Percentiles rank a stretch among this genome's conserved stretches.
Evolutionary conservation across 1,140 invertebrate species (phyloP).

Genomic region (Trypoxylus dichotomus): DNA sequence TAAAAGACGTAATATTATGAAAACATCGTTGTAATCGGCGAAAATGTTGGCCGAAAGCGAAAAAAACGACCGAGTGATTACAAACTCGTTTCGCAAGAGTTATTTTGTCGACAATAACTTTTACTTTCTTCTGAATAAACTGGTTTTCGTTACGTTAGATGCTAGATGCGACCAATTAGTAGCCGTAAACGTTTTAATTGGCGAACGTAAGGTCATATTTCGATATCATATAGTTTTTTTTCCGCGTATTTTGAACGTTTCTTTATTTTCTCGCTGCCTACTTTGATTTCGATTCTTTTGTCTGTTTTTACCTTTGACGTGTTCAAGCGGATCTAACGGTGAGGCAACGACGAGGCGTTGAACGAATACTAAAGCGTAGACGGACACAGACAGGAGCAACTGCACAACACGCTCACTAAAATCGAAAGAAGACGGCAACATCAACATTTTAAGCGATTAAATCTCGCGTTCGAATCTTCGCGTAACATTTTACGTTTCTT

Average conservation of each 20-base stretch:
- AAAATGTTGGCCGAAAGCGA: too few relatives aligned
- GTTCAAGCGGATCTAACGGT: conserved; percentile 15
- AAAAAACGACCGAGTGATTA: background rate
- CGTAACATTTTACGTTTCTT: background rate
- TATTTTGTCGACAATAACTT: background rate
- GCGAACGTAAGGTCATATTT: background rate
- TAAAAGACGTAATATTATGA: too few relatives aligned
- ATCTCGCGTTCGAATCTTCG: background rate
- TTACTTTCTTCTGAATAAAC: background rate
- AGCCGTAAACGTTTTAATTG: too few relatives aligned
- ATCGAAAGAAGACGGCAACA: too few relatives aligned
- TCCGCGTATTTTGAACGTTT: too few relatives aligned
- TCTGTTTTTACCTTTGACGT: conserved; percentile 11
- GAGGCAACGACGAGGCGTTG: background rate
- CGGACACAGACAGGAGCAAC: conserved; percentile 3
- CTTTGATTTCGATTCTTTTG: background rate
- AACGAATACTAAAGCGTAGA: background rate
- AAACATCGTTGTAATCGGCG: too few relatives aligned
- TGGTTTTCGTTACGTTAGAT: conserved; percentile 1
- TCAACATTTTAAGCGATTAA: conserved; percentile 21
- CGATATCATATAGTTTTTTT: too few relatives aligned
- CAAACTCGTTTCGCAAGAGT: background rate
- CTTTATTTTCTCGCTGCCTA: too few relatives aligned
- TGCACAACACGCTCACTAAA: conserved; percentile 14
- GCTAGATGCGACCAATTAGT: background rate